Conservation (phyloP, 2,888 invertebrate species). For the Dusona sp. region DNA sequence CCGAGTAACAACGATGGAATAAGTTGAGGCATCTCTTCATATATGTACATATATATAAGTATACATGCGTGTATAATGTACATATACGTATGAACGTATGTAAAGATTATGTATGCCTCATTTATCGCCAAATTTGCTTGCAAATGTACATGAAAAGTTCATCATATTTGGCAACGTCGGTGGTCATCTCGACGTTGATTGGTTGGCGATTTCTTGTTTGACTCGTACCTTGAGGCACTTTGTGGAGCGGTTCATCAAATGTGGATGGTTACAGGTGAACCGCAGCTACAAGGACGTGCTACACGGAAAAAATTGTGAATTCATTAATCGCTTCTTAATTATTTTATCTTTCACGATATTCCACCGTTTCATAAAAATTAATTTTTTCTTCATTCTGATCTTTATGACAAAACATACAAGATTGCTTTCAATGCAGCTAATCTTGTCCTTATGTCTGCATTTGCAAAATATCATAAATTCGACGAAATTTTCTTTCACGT, state of each 20-base stretch:
- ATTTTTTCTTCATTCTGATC: background rate
- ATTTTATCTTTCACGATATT: background rate
- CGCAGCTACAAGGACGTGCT: constrained; percentile 40
- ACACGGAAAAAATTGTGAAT: constrained; percentile 19
- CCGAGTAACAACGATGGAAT: constrained; percentile 37
- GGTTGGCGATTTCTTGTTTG: constrained; percentile 52
- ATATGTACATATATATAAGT: background rate
- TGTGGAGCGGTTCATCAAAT: constrained; percentile 50
- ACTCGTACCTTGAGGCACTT: constrained; percentile 14
- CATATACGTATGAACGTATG: background rate
- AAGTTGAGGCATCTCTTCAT: constrained; percentile 19
- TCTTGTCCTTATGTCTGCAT: background rate
- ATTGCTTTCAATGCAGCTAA: background rate
- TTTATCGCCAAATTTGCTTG: constrained; percentile 43
- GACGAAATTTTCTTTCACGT: background rate
- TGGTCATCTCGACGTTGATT: constrained; percentile 62
- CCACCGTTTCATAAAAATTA: background rate
- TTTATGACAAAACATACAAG: background rate
- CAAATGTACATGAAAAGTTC: constrained; percentile 15
- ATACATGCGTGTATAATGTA: background rate
- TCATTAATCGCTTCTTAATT: background rate
- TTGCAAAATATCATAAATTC: background rate
- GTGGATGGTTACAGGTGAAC: constrained; percentile 8
- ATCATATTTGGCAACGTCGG: constrained; percentile 54
- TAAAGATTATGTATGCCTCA: constrained; percentile 37